These are phyloP conservation scores for Hoplostethus atlanticus DNA, from an alignment of 2,797 vertebrate genomes.

Conservation along the genomic window DNA sequence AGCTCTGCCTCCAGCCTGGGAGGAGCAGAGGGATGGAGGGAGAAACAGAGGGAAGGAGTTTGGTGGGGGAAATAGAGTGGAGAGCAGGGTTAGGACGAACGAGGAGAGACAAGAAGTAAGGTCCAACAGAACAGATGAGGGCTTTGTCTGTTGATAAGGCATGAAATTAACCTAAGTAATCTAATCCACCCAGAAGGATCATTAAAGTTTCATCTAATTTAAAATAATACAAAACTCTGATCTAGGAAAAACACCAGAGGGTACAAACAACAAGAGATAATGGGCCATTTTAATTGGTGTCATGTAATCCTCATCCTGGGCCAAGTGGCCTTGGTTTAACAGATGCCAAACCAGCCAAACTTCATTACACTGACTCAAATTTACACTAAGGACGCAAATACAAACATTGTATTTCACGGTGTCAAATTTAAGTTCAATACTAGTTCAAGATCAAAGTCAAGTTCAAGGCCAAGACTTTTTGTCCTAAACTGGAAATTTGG, in stretches of 20 bases:
- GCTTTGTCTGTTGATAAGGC: neutral
- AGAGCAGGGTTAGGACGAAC: neutral
- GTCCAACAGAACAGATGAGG: neutral
- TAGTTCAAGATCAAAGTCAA: neutral
- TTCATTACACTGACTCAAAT: too few relatives aligned
- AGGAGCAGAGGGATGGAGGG: neutral
- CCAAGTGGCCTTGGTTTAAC: too few relatives aligned
- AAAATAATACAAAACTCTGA: neutral
- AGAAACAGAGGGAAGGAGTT: neutral
- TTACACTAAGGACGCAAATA: too few relatives aligned
- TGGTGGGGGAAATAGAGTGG: neutral
- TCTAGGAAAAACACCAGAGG: neutral
- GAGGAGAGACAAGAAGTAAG: neutral
- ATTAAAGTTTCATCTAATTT: neutral
- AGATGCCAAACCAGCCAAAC: too few relatives aligned
- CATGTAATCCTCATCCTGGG: too few relatives aligned
- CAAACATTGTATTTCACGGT: neutral
- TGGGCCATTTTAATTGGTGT: neutral
- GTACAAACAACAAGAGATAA: neutral
- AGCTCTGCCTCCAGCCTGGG: slow-evolving; percentile 85
- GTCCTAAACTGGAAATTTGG: neutral
- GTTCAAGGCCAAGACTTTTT: neutral
- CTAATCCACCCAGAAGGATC: too few relatives aligned
- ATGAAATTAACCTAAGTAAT: neutral
- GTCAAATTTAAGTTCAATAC: neutral